A percentile compares a stretch with the other conserved stretches of the same genome.
Evolutionary conservation across 1,140 invertebrate genomes (phyloP).

Genomic region (Eumeta japonica): DNA sequence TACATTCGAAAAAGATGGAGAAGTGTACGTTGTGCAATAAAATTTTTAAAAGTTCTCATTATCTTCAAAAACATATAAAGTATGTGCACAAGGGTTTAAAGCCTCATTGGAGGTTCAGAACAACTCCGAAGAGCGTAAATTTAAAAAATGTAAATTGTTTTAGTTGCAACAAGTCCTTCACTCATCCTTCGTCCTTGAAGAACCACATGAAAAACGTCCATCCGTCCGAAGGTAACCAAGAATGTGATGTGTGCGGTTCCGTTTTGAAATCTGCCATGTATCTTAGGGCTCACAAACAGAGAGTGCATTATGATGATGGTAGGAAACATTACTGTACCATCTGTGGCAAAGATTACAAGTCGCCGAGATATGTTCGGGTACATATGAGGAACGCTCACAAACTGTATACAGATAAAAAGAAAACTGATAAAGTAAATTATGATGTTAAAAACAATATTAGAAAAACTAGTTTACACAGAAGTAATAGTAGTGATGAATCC

Average conservation of each 20-base stretch:
- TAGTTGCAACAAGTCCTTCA: background rate
- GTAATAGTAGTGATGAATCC: no score
- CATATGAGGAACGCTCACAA: constrained; percentile 19
- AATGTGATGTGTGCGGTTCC: constrained; percentile 20
- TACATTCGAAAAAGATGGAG: constrained; percentile 9
- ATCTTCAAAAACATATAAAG: constrained; percentile 13
- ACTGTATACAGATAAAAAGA: no score
- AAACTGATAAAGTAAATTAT: no score
- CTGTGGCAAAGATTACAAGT: constrained; percentile 20
- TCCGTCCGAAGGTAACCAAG: constrained; percentile 4
- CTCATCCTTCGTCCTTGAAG: constrained; percentile 3
- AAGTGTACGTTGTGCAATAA: constrained; percentile 10
- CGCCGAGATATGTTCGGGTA: constrained; percentile 17
- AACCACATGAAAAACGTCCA: constrained; percentile 21
- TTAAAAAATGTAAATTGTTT: background rate
- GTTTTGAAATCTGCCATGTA: constrained; percentile 20
- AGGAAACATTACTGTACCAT: constrained; percentile 15
- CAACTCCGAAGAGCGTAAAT: no score
- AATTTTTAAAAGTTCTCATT: constrained; percentile 13
- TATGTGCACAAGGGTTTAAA: constrained; percentile 8
- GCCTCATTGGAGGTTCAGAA: background rate
- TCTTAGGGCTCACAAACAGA: constrained; percentile 15
- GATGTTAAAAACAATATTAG: no score
- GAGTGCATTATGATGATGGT: constrained; percentile 23
- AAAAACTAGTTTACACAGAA: no score